Evolutionary conservation across 2,113 vertebrate genomes (phyloP).

Genomic region (Phaethornis superciliosus): DNA sequence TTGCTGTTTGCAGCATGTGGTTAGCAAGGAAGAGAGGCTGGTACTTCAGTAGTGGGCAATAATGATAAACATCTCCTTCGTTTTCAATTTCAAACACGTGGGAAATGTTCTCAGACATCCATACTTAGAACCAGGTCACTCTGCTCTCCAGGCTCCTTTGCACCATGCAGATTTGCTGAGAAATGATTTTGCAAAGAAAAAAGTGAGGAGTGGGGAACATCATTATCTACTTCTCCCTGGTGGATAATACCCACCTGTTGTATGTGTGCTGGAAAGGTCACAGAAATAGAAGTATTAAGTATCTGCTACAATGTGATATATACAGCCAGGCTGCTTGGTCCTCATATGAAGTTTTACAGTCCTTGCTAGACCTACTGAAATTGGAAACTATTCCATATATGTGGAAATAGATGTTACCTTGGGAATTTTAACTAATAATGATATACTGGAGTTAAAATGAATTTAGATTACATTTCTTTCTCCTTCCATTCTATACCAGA

Average conservation of each 20-base stretch:
- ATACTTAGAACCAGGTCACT: background rate
- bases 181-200: background rate
- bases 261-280: background rate
- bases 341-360: background rate
- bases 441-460: background rate
- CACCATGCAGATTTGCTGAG: slow-evolving; percentile 22
- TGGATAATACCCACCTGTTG: background rate
- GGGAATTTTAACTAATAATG: background rate
- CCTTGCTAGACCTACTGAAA: background rate
- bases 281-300: background rate
- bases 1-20: background rate
- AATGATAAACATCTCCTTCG: slow-evolving; percentile 47
- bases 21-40: background rate
- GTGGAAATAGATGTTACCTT: background rate
- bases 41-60: background rate
- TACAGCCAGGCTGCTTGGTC: background rate
- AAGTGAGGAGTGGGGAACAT: background rate
- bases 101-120: background rate
- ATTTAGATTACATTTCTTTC: background rate
- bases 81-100: background rate
- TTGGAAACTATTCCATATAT: background rate
- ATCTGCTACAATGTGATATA: background rate
- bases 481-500: background rate
- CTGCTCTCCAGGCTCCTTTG: slow-evolving; percentile 4
- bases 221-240: background rate